A percentile compares a stretch with the other conserved stretches of the same genome.
Conservation (phyloP, 2,888 invertebrate genomes). For the Parascotia fuliginaria region DNA sequence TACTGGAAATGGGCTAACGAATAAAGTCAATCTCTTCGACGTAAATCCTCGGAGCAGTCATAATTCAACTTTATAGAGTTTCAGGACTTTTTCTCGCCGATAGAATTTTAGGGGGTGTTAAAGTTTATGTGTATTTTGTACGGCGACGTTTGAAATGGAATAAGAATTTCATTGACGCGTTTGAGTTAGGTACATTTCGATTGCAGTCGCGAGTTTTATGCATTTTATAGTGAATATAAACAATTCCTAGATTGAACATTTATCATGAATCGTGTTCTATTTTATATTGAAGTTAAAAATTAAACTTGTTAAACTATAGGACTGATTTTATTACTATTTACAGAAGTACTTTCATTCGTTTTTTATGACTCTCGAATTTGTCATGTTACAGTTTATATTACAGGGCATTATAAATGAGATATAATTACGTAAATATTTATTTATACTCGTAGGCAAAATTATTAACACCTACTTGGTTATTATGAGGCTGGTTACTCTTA, state of each 20-base stretch:
- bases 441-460: no score
- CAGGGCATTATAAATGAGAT: no score
- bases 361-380: no score
- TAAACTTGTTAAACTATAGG: no score
- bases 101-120: slow-evolving; percentile 56
- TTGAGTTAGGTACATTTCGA: slow-evolving; percentile 4
- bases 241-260: not conserved
- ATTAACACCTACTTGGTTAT: no score
- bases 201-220: slow-evolving; percentile 3
- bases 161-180: slow-evolving; percentile 16
- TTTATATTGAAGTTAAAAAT: slow-evolving; percentile 3
- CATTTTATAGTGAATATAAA: slow-evolving; percentile 8
- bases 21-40: slow-evolving; percentile 76
- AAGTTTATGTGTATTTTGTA: slow-evolving; percentile 50
- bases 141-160: slow-evolving; percentile 18
- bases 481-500: no score
- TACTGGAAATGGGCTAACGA: slow-evolving; percentile 73
- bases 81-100: slow-evolving; percentile 56
- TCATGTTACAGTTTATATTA: no score
- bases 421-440: no score
- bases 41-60: slow-evolving; percentile 75
- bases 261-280: not conserved
- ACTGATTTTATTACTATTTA: no score
- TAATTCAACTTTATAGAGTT: slow-evolving; percentile 81
- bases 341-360: no score